Evolutionary conservation across 2,113 vertebrate species (phyloP), one percentile per base, ranked within the genome.

Genomic region (Psettodes erumei): DNA sequence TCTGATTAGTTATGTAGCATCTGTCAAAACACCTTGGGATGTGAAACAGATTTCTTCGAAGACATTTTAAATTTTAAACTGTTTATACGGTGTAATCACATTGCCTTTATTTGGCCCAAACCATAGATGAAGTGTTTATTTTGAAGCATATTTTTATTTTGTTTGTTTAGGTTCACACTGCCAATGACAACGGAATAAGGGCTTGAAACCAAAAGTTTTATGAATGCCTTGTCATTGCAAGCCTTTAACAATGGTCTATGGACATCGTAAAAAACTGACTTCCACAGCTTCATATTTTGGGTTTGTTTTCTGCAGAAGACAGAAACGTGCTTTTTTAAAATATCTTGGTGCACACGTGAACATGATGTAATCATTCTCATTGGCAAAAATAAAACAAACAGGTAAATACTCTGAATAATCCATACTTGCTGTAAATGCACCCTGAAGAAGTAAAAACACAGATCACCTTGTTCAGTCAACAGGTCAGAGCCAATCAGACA

Each of bases 401-500:
- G 15, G 16, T 38, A 35, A 19, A 66, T 1, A 18, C 11, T 67
- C 30, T 69, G 11, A 66, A 47, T 23, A 10, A 2, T 56, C 6
- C 28, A 25, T 10, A 15, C 15, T 56, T 23, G 1, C 19, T 56
- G 13, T 42, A 66, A 68, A 58, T 35, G 5, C 35, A 51, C 2
- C 28, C n/a, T 1, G 19, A 61, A 28, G 53, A 66, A 37, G 27
- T 65, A 27, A 37, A 71, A 64, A 25, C 28, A 56, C 19, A 1
- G 3, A 71, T 51, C n/a, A 55, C 38, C 51, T 48, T 69, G 43
- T 77, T 35, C 50, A 62, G 68, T 58, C 38, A 85, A 53, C 8
- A 76, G 38, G 76, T 70, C 70, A 54, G 38, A 77, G 69, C 43
- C 16, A 63, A 50, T 23, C 53, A 71, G 61, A 82, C 38, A 23